Evolutionary conservation across 2,888 invertebrate species (phyloP).

Genomic region (Pachycephus smyrnensis): DNA sequence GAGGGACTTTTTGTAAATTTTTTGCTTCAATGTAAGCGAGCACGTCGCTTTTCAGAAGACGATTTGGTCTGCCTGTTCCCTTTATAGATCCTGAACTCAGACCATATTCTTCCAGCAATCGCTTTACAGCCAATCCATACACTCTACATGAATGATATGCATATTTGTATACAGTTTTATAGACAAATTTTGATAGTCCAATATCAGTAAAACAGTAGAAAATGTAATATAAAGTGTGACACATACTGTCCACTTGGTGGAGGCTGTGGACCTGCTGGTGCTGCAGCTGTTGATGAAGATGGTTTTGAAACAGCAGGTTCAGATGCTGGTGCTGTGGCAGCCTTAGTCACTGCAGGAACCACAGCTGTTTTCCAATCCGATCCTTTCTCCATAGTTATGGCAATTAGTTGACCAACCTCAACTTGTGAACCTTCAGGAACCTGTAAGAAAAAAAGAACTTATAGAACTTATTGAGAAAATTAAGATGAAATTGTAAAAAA

Average conservation of each 20-base stretch:
- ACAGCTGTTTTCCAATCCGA: conserved; percentile 72
- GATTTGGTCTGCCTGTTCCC: conserved; percentile 72
- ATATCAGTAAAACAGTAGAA: not conserved
- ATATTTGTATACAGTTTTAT: conserved; percentile 9
- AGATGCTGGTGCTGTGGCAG: conserved; percentile 23
- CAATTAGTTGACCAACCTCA: conserved; percentile 71
- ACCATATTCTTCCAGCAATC: conserved; percentile 72
- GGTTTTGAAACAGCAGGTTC: conserved; percentile 17
- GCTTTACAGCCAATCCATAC: conserved; percentile 74
- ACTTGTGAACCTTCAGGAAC: conserved; percentile 68
- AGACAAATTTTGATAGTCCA: not conserved
- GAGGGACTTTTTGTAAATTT: conserved; percentile 63
- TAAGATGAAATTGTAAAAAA: not conserved
- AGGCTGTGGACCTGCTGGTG: conserved; percentile 28
- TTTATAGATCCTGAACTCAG: conserved; percentile 66
- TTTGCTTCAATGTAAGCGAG: conserved; percentile 66
- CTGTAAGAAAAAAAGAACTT: conserved; percentile 45
- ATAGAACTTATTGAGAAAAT: not conserved
- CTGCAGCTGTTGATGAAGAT: conserved; percentile 21
- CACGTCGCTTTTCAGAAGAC: conserved; percentile 73
- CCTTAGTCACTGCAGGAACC: conserved; percentile 49
- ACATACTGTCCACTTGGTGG: conserved; percentile 57
- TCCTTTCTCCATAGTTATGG: conserved; percentile 72
- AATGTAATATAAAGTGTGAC: not conserved
- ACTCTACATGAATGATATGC: conserved; percentile 45